Conservation (phyloP, 2,113 vertebrate genomes). For the Oreochromis niloticus region DNA sequence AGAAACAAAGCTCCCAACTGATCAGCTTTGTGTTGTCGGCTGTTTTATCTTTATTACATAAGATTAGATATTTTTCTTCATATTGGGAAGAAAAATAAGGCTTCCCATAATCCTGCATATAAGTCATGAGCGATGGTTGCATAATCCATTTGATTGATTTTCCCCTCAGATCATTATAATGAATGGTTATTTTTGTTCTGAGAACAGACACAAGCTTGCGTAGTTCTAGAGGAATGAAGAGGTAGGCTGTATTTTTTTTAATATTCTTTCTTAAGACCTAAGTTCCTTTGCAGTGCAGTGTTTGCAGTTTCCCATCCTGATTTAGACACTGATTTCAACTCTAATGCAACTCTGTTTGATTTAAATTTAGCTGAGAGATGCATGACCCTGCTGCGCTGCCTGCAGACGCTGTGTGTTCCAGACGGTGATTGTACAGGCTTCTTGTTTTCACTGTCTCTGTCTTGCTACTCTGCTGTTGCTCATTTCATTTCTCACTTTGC, state of each 20-base stretch:
- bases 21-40: not conserved
- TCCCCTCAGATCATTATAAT: not conserved
- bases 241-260: not conserved
- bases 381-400: not conserved
- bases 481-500: not conserved
- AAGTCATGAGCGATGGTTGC: not conserved
- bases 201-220: not conserved
- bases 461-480: not conserved
- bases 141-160: not conserved
- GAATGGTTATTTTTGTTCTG: not conserved
- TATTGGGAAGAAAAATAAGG: not conserved
- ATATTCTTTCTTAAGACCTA: not conserved
- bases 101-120: not conserved
- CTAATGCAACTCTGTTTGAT: slow-evolving; percentile 2
- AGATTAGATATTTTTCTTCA: not conserved
- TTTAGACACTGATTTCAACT: slow-evolving; percentile 11
- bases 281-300: not conserved
- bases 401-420: not conserved
- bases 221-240: not conserved
- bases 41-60: not conserved
- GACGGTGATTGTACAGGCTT: not conserved
- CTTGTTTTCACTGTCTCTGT: not conserved
- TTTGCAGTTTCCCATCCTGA: not conserved
- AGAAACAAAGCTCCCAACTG: not conserved
- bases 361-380: slow-evolving; percentile 31